These are phyloP conservation scores for Conus betulinus DNA, from an alignment of 1,140 invertebrate genomes.

Conservation along the genomic window DNA sequence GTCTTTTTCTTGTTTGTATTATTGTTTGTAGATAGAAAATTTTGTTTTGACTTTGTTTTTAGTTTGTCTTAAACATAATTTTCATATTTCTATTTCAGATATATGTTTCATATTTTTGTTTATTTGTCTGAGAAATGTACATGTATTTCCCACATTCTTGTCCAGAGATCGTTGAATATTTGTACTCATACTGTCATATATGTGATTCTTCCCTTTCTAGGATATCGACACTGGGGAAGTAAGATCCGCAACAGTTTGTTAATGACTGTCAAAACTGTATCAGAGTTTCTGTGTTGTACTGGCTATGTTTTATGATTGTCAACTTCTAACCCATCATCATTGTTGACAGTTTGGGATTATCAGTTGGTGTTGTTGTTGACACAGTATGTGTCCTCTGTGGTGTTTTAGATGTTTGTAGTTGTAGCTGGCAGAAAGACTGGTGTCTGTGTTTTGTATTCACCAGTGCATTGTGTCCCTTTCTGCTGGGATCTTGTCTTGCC, in stretches of 20 bases:
- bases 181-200: not conserved
- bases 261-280: not conserved
- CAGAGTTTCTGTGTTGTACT: not conserved
- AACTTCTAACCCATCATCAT: not conserved
- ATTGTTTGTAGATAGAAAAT: too few relatives aligned
- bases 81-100: too few relatives aligned
- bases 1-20: too few relatives aligned
- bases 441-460: not conserved
- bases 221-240: constrained; percentile 47
- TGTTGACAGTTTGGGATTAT: not conserved
- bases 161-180: not conserved
- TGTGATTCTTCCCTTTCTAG: constrained; percentile 21
- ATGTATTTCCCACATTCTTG: not conserved
- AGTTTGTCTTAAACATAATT: too few relatives aligned
- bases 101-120: too few relatives aligned
- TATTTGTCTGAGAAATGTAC: too few relatives aligned
- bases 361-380: not conserved
- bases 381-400: not conserved
- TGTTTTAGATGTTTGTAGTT: constrained; percentile 1
- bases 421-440: not conserved
- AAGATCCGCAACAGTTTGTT: constrained; percentile 12
- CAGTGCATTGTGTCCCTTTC: not conserved
- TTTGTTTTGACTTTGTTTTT: too few relatives aligned
- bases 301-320: not conserved
- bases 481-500: not conserved